A percentile compares a stretch with the other conserved stretches of the same genome.
Conservation (phyloP, 1,140 invertebrate genomes). For the Reticulitermes speratus region DNA sequence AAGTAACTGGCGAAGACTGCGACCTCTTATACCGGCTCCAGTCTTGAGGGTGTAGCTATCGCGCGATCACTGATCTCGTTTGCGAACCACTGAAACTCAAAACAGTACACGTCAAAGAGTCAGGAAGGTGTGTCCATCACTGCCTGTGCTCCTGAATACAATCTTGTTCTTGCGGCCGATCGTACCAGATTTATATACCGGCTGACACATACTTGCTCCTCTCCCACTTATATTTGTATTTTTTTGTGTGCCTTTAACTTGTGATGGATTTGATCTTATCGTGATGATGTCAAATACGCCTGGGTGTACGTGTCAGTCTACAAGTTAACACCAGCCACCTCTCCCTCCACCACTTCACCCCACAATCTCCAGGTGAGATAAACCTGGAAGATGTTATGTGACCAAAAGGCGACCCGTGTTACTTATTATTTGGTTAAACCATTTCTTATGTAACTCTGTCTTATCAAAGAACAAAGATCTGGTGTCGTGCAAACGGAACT, state of each 20-base stretch:
- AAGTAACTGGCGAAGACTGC: neutral
- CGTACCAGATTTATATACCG: neutral
- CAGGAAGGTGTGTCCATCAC: neutral
- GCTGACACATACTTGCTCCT: neutral
- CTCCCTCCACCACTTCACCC: too few species aligned
- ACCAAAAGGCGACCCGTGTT: neutral
- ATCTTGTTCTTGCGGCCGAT: neutral
- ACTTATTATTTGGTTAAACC: too few species aligned
- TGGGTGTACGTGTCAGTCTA: neutral
- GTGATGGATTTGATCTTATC: neutral
- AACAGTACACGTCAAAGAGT: neutral
- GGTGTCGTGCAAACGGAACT: too few species aligned
- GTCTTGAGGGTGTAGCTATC: neutral
- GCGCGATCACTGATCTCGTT: neutral
- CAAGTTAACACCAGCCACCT: neutral
- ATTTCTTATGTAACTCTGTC: too few species aligned
- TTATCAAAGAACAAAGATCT: too few species aligned
- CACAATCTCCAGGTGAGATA: neutral
- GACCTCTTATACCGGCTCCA: neutral
- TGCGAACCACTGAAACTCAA: neutral
- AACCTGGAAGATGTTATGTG: neutral
- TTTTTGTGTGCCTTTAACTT: neutral
- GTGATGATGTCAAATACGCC: neutral
- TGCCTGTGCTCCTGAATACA: neutral
- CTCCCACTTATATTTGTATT: neutral